These are phyloP conservation scores for Xiphophorus couchianus DNA, from an alignment of 2,113 vertebrate species.

Conservation along the genomic window DNA sequence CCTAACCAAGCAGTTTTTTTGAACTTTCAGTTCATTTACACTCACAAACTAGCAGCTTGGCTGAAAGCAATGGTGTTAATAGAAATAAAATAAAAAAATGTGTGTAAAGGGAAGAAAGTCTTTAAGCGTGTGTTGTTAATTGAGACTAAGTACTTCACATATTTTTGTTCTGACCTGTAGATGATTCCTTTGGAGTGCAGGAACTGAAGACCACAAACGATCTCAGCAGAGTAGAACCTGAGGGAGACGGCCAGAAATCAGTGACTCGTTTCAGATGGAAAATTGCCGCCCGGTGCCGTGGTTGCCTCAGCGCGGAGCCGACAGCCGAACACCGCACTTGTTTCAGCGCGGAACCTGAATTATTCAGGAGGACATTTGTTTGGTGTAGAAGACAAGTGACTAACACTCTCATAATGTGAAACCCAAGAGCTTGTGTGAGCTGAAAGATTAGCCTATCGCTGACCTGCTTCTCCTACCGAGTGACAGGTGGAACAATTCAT, in stretches of 20 bases:
- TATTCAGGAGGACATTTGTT: conserved; percentile 76
- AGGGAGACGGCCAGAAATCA: conserved; percentile 34
- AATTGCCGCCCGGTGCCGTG: background rate
- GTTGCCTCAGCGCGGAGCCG: conserved; percentile 17
- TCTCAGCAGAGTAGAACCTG: conserved; percentile 97
- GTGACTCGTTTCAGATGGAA: conserved; percentile 11
- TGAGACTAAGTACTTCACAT: background rate
- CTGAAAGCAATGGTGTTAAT: background rate
- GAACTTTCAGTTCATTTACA: conserved; percentile 26
- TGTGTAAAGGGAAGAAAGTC: conserved; percentile 3
- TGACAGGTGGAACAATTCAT: conserved; percentile 43
- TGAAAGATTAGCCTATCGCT: conserved; percentile 55
- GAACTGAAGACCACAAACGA: conserved; percentile 94
- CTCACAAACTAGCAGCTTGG: conserved; percentile 19
- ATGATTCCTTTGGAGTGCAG: conserved; percentile 95
- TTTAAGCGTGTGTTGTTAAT: conserved; percentile 1
- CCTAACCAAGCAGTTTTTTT: conserved; percentile 30
- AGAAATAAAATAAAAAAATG: background rate
- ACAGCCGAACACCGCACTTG: conserved; percentile 27
- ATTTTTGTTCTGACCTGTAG: conserved; percentile 86
- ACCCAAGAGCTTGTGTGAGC: conserved; percentile 47
- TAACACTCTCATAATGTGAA: conserved; percentile 65
- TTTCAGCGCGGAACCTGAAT: conserved; percentile 62
- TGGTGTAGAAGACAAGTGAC: conserved; percentile 63
- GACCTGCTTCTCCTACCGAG: conserved; percentile 56